Conservation (phyloP, 1,140 invertebrate species). For the Aplysia californica region DNA sequence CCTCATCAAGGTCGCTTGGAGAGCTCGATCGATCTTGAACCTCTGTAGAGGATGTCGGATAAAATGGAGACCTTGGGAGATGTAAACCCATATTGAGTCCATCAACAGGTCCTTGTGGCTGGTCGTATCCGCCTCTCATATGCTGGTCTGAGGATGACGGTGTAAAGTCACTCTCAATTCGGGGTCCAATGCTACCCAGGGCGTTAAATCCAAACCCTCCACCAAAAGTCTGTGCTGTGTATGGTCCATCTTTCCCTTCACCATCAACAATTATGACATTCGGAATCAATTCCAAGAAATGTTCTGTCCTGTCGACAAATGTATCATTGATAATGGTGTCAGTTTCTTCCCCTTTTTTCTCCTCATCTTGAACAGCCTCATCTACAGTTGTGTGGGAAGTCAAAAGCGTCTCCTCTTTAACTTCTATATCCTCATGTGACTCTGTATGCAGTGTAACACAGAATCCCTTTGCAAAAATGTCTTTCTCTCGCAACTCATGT, state of each 20-base stretch:
- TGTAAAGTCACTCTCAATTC: constrained; percentile 1
- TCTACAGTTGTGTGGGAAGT: neutral
- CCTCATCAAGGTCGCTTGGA: constrained; percentile 35
- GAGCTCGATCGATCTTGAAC: constrained; percentile 42
- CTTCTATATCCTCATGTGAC: too few relatives aligned
- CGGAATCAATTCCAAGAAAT: constrained; percentile 31
- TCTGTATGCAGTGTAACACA: too few relatives aligned
- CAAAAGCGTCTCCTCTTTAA: neutral
- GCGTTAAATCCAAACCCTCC: neutral
- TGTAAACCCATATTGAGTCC: constrained; percentile 31
- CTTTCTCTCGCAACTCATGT: too few relatives aligned
- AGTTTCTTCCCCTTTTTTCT: neutral
- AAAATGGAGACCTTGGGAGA: constrained; percentile 26
- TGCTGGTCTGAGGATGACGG: neutral
- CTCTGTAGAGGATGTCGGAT: constrained; percentile 44
- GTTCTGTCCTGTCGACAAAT: constrained; percentile 45
- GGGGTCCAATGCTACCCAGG: neutral
- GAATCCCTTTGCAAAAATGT: too few relatives aligned
- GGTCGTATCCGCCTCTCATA: neutral
- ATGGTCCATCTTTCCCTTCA: constrained; percentile 11
- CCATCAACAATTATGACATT: neutral
- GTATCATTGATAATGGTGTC: constrained; percentile 23
- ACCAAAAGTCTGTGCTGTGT: neutral
- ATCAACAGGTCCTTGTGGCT: constrained; percentile 9
- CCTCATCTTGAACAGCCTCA: neutral